These are phyloP conservation scores for Maniola jurtina DNA, from an alignment of 1,140 invertebrate species.

Conservation along the genomic window DNA sequence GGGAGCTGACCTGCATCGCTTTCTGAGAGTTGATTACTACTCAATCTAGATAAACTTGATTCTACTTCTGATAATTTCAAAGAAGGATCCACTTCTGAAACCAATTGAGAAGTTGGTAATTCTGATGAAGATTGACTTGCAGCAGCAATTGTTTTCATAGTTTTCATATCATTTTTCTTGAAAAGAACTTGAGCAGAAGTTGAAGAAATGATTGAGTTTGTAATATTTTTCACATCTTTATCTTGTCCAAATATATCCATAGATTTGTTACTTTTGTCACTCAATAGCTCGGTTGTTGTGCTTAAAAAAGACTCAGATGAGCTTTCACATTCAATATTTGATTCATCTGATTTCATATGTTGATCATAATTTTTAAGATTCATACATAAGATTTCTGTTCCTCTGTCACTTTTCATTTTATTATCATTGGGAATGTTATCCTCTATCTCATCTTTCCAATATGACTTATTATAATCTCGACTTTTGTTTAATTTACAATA, in stretches of 20 bases:
- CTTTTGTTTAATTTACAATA: slow-evolving; percentile 76
- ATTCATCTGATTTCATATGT: slow-evolving; percentile 22
- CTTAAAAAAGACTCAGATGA: slow-evolving; percentile 64
- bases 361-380: slow-evolving; percentile 19
- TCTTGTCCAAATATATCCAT: slow-evolving; percentile 20
- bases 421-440: slow-evolving; percentile 25
- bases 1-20: slow-evolving; percentile 52
- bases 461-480: slow-evolving; percentile 57
- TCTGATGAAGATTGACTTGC: slow-evolving; percentile 9
- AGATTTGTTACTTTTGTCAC: slow-evolving; percentile 35
- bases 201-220: slow-evolving; percentile 17
- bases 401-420: slow-evolving; percentile 31
- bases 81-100: neutral
- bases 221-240: slow-evolving; percentile 26
- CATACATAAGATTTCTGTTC: slow-evolving; percentile 18
- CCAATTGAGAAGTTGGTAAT: slow-evolving; percentile 21
- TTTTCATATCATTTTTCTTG: slow-evolving; percentile 34
- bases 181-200: slow-evolving; percentile 41
- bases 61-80: neutral
- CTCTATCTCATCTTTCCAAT: slow-evolving; percentile 34
- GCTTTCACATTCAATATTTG: slow-evolving; percentile 41
- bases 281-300: slow-evolving; percentile 47
- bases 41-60: neutral
- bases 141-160: slow-evolving; percentile 10
- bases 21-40: neutral